Conservation (phyloP, 92 coral and sea anemone species). For the Diadumene lineata region DNA sequence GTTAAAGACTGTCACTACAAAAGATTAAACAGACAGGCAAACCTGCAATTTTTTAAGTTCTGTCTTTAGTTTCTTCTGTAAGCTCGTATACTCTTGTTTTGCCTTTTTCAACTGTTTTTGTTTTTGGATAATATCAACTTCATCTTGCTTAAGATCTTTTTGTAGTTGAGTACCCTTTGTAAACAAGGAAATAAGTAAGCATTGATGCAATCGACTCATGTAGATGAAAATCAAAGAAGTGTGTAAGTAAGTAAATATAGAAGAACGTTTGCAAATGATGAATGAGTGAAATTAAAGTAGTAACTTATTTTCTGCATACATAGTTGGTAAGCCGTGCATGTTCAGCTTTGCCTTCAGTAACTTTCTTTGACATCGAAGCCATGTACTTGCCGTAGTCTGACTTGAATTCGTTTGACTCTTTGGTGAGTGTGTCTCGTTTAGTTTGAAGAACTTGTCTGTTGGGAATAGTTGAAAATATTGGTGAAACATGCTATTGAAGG, state of each 20-base stretch:
- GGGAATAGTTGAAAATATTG: too few relatives aligned
- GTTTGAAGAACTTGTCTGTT: constrained; percentile 78
- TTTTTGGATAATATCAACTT: constrained; percentile 71
- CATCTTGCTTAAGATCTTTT: constrained; percentile 81
- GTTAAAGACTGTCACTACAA: background rate
- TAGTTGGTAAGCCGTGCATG: constrained; percentile 78
- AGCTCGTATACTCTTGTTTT: constrained; percentile 74
- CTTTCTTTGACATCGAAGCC: constrained; percentile 87
- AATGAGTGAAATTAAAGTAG: background rate
- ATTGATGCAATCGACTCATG: background rate
- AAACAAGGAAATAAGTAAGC: background rate
- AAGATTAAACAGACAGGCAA: background rate
- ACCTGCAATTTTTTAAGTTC: constrained; percentile 79
- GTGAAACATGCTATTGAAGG: too few relatives aligned
- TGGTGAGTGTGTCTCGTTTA: constrained; percentile 79
- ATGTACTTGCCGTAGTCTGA: constrained; percentile 86
- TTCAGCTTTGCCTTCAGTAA: constrained; percentile 79
- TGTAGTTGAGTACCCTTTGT: constrained; percentile 85
- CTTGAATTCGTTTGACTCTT: constrained; percentile 87
- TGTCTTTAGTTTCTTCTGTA: constrained; percentile 85
- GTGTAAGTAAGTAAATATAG: background rate
- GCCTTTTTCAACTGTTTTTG: constrained; percentile 83
- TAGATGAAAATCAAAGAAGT: background rate
- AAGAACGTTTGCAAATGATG: background rate
- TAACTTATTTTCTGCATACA: constrained; percentile 44